Conservation (phyloP, 2,113 vertebrate genomes). For the Mus spicilegus region DNA sequence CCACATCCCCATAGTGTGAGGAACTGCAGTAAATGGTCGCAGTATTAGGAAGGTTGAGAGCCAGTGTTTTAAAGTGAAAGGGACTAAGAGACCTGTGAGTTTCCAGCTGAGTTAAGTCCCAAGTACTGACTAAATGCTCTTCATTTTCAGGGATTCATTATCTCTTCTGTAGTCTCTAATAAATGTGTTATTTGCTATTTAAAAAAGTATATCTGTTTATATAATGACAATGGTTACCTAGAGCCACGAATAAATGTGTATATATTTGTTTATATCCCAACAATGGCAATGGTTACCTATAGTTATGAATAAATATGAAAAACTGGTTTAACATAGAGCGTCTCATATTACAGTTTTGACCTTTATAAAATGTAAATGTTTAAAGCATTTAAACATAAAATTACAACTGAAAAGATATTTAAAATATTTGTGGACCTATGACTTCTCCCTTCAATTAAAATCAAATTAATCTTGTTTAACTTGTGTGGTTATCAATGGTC, state of each 20-base stretch:
- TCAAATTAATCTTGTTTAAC: slow-evolving; percentile 39
- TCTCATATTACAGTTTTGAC: neutral
- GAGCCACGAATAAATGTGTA: neutral
- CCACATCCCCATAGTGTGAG: too few species aligned
- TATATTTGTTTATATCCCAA: neutral
- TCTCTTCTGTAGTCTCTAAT: slow-evolving; percentile 34
- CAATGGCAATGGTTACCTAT: neutral
- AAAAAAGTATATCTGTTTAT: neutral
- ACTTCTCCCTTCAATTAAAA: slow-evolving; percentile 7
- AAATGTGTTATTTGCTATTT: neutral
- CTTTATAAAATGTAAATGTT: slow-evolving; percentile 12
- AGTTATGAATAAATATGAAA: neutral
- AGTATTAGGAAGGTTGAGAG: too few species aligned
- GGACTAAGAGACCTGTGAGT: neutral
- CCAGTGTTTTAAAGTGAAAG: neutral
- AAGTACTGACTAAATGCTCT: slow-evolving; percentile 36
- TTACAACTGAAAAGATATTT: neutral
- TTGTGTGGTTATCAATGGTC: neutral
- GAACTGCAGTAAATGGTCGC: too few species aligned
- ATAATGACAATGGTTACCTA: neutral
- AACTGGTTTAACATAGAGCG: neutral
- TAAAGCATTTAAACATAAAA: slow-evolving; percentile 31
- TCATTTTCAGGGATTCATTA: slow-evolving; percentile 39
- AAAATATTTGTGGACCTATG: neutral
- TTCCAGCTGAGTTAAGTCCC: slow-evolving; percentile 41